Conservation (phyloP, 2,797 vertebrate genomes). For the Poecile montanus region DNA sequence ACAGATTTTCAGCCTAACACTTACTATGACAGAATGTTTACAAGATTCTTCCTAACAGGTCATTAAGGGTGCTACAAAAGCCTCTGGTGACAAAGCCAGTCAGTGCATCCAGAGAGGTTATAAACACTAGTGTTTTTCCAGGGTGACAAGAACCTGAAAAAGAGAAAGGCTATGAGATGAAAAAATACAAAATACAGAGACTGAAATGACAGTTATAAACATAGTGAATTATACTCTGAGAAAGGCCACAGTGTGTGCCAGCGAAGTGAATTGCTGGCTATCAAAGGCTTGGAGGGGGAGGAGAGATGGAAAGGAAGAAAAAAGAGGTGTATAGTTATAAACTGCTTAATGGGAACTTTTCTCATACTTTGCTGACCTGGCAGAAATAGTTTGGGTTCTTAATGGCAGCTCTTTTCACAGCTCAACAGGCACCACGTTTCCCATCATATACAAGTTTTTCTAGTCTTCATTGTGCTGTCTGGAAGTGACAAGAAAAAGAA, state of each 20-base stretch:
- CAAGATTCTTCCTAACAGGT: constrained; percentile 40
- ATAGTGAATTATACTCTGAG: neutral
- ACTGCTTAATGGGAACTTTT: neutral
- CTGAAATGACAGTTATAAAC: constrained; percentile 38
- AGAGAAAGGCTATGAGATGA: constrained; percentile 24
- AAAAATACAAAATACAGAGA: constrained; percentile 22
- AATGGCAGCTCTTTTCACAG: constrained; percentile 23
- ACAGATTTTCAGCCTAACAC: constrained; percentile 36
- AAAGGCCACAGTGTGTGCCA: neutral
- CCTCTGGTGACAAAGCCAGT: constrained; percentile 19
- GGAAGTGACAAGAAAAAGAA: neutral
- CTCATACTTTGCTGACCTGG: neutral
- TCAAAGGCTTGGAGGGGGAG: neutral
- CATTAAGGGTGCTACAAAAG: constrained; percentile 38
- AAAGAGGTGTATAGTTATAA: neutral
- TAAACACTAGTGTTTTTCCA: constrained; percentile 33
- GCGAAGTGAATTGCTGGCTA: constrained; percentile 3
- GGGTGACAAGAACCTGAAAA: constrained; percentile 7
- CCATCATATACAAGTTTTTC: neutral
- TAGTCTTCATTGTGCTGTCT: neutral
- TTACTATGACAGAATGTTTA: constrained; percentile 52
- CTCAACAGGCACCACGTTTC: neutral
- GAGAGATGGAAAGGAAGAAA: neutral
- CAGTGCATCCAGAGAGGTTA: constrained; percentile 21
- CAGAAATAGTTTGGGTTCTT: neutral